Percentiles rank a stretch among this genome's conserved stretches.
These are phyloP conservation scores for Sarcophaga carnaria DNA, from an alignment of 2,888 invertebrate genomes.

Conservation along the genomic window DNA sequence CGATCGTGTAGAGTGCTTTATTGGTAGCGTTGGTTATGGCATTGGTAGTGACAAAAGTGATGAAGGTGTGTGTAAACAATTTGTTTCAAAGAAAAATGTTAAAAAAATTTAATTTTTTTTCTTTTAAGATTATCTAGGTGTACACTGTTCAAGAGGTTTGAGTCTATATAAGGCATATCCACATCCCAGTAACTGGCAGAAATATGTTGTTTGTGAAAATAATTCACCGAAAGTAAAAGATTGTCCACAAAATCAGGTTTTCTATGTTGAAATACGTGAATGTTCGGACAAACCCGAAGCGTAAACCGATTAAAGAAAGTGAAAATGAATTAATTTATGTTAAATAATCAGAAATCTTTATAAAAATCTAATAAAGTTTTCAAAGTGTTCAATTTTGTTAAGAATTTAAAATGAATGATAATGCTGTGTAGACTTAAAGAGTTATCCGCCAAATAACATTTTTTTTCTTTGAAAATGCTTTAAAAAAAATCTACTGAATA, in stretches of 20 bases:
- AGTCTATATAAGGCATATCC: neutral
- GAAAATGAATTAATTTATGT: neutral
- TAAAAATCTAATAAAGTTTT: neutral
- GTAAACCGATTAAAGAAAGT: neutral
- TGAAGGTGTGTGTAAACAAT: neutral
- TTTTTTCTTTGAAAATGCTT: too few relatives aligned
- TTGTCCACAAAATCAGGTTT: constrained; percentile 27
- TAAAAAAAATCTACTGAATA: too few relatives aligned
- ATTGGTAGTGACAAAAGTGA: neutral
- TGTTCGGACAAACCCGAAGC: neutral
- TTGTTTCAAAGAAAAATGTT: neutral
- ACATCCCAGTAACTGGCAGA: constrained; percentile 21
- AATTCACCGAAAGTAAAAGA: neutral
- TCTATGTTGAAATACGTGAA: neutral
- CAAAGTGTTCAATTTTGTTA: neutral
- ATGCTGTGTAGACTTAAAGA: neutral
- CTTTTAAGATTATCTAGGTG: neutral
- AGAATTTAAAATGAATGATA: neutral
- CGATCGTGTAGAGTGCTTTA: constrained; percentile 24
- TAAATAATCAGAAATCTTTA: neutral
- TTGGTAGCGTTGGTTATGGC: neutral
- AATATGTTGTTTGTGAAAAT: constrained; percentile 31
- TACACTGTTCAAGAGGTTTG: neutral
- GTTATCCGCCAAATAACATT: neutral
- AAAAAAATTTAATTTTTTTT: neutral